Conservation (phyloP, 2,797 vertebrate species). For the Glyptemys insculpta region DNA sequence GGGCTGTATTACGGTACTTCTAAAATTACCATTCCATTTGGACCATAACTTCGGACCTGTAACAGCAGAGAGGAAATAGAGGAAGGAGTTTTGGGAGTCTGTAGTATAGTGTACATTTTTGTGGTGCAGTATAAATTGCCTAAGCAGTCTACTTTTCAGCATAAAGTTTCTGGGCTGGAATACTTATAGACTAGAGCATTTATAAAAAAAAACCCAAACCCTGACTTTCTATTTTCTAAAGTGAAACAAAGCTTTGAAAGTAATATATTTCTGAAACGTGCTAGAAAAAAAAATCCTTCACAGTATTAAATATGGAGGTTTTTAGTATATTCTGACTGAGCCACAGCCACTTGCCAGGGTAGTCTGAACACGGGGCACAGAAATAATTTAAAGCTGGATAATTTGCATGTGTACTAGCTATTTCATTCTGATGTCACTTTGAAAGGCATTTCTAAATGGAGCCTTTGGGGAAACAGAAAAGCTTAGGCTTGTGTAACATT, state of each 20-base stretch:
- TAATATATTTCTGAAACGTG: constrained; percentile 2
- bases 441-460: constrained; percentile 1
- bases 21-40: not conserved
- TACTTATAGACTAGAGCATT: not conserved
- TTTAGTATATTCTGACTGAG: constrained; percentile 6
- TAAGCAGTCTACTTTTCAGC: not conserved
- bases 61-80: not conserved
- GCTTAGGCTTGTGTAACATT: not conserved
- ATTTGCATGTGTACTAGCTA: constrained; percentile 4
- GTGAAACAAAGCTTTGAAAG: not conserved
- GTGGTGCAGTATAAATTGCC: not conserved
- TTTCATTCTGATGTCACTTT: not conserved
- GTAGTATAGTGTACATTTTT: not conserved
- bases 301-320: not conserved
- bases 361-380: not conserved
- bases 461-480: not conserved
- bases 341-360: not conserved
- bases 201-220: constrained; percentile 6
- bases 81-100: not conserved
- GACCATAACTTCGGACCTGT: not conserved
- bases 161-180: not conserved
- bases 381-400: not conserved
- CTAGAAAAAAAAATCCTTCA: constrained; percentile 26
- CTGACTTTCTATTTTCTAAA: constrained; percentile 46
- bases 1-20: not conserved